A percentile compares a stretch with the other conserved stretches of the same genome.
phyloP scores from a whole-genome alignment of 2,888 invertebrate genomes.

The Heterodera filipjevi region DNA sequence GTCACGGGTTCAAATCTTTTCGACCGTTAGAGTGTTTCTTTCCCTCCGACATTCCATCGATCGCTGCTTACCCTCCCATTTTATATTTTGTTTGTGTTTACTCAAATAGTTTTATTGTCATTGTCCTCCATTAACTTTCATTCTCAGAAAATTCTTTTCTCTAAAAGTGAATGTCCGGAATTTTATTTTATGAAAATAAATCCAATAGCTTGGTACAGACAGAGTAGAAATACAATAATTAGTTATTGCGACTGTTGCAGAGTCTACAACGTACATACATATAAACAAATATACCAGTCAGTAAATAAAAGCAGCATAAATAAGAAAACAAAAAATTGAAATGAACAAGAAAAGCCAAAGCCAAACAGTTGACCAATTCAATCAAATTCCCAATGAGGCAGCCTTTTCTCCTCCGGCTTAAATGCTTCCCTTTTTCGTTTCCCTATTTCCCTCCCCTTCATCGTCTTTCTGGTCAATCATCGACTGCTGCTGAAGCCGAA shows the following conservation, averaged over 20 bases:
- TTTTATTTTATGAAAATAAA: too few species aligned
- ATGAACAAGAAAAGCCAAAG: too few species aligned
- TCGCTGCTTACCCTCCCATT: neutral
- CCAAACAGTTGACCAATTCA: neutral
- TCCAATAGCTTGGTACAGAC: too few species aligned
- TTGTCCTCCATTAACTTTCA: neutral
- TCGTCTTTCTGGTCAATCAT: neutral
- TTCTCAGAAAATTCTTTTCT: neutral
- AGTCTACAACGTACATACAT: too few species aligned
- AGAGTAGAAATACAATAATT: too few species aligned
- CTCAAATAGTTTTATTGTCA: too few species aligned
- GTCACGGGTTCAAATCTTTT: neutral
- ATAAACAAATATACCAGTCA: too few species aligned
- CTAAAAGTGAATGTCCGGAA: too few species aligned
- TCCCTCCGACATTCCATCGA: neutral
- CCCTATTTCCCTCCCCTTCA: neutral
- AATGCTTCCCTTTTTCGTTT: neutral
- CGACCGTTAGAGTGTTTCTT: neutral
- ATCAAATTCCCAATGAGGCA: neutral
- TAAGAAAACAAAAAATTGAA: too few species aligned
- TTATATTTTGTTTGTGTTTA: neutral
- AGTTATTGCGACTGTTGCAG: too few species aligned
- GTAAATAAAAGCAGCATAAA: too few species aligned
- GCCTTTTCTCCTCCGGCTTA: neutral
- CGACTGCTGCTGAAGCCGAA: neutral